Percentiles rank a stretch among this genome's conserved stretches.
Evolutionary conservation across 2,888 invertebrate genomes (phyloP).

Genomic region (Eurytoma californica): DNA sequence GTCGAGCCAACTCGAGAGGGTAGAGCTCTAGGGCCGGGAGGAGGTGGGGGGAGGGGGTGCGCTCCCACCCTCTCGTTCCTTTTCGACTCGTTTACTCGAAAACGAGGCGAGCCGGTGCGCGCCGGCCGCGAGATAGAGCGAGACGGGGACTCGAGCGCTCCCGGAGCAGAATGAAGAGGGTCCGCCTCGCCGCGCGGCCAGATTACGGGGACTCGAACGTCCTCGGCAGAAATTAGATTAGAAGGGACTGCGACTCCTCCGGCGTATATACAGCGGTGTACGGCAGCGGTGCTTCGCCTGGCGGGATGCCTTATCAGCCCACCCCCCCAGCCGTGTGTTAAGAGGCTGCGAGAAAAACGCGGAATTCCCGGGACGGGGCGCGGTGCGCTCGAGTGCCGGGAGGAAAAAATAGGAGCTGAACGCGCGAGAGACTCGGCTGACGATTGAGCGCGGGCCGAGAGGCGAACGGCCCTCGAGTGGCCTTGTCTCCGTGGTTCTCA

Average conservation of each 20-base stretch:
- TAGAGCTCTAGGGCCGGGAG: not conserved
- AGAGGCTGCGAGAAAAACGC: constrained; percentile 22
- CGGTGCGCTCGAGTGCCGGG: not conserved
- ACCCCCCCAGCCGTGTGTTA: constrained; percentile 11
- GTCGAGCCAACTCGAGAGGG: too few relatives aligned
- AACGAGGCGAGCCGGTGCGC: not conserved
- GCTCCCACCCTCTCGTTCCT: not conserved
- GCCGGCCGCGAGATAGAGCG: constrained; percentile 15
- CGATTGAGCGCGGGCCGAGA: constrained; percentile 35
- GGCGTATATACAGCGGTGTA: not conserved
- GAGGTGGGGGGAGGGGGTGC: not conserved
- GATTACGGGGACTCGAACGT: constrained; percentile 54
- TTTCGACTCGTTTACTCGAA: constrained; percentile 11
- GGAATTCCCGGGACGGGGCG: not conserved
- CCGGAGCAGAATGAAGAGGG: constrained; percentile 34
- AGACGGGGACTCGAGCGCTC: constrained; percentile 20
- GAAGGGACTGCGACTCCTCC: constrained; percentile 36
- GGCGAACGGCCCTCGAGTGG: constrained; percentile 9
- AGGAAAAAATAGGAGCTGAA: constrained; percentile 20
- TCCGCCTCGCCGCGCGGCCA: constrained; percentile 34
- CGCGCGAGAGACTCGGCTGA: not conserved
- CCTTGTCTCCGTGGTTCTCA: not conserved
- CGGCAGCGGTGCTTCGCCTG: constrained; percentile 5
- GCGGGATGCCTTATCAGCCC: constrained; percentile 1
- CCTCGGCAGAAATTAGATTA: constrained; percentile 55